These are phyloP conservation scores for Heliocidaris erythrogramma DNA, from an alignment of 35 echinoderm and acorn worm genomes.

Conservation along the genomic window DNA sequence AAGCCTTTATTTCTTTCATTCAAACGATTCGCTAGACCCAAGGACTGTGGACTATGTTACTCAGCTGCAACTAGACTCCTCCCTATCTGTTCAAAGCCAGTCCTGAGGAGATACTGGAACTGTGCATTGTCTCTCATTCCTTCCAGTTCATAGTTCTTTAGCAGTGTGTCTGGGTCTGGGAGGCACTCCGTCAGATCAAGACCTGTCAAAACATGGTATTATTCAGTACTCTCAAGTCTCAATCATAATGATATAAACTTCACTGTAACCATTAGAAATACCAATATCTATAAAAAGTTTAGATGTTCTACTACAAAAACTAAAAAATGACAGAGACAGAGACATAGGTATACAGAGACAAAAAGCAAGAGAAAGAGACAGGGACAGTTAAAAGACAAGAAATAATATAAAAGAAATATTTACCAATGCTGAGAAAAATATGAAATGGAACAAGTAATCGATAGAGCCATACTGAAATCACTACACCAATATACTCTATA, in stretches of 20 bases:
- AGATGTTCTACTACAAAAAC: not conserved
- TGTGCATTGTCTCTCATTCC: conserved; percentile 63
- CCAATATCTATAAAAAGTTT: not conserved
- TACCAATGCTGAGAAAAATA: too few relatives aligned
- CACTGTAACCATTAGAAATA: not conserved
- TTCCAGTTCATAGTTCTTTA: conserved; percentile 54
- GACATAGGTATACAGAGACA: too few relatives aligned
- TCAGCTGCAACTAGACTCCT: conserved; percentile 21
- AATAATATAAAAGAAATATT: too few relatives aligned
- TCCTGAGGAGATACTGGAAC: conserved; percentile 72
- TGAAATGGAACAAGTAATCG: too few relatives aligned
- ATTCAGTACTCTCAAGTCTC: too few relatives aligned
- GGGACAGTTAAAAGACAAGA: too few relatives aligned
- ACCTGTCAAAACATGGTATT: not conserved
- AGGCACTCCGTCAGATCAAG: conserved; percentile 57
- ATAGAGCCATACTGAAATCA: too few relatives aligned
- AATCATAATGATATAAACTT: not conserved
- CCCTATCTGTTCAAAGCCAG: conserved; percentile 68
- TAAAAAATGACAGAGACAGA: not conserved
- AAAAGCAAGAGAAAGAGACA: too few relatives aligned
- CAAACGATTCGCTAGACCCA: not conserved
- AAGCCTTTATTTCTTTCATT: too few relatives aligned
- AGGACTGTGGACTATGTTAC: not conserved
- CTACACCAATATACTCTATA: too few relatives aligned
- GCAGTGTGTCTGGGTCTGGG: conserved; percentile 60